Base-by-base conservation (phyloP, 2,888 invertebrate species). In the Acleris emargana region DNA sequence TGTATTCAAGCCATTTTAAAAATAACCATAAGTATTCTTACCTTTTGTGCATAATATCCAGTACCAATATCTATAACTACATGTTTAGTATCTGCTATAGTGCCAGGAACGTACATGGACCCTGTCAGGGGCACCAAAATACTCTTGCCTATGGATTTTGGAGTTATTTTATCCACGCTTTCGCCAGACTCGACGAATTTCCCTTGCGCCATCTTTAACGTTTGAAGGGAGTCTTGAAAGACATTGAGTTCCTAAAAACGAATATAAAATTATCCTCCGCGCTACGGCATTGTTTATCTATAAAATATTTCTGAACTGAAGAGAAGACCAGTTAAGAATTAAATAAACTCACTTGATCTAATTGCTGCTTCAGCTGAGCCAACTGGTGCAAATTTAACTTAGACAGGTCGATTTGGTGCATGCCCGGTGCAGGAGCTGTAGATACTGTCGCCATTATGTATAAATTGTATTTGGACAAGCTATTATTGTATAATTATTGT, bases 101-200 rank as follows among this genome's bases (percentile, higher is more conserved):
- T 95, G 2, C 99, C 99, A 49, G 98, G 97, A 50, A 99, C 98
- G 91, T 99, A 99, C 97, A 99, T 98, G 76, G 99, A 99, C 76
- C 97, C 97, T 16, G 99, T 99, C 16, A 99, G 93, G 1, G 99
- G 99, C 17, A 99, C 98, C 20, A 99, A 91, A 72, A 99, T 96
- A 64, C 96, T 95, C 80, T 96, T 97, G 76, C 97, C 97, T 80
- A 96, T 94, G 69, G 95, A 94, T 22, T 95, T 94, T 0, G 96
- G 94, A 52, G 94, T 95, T 64, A 98, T 93, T 88, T 96, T 96
- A 68, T 97, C 96, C 58, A 97, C 93, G 76, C 96, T 96, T 78
- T 97, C 97, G 58, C 96, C 96, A 1, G 98, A 98, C 78, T 97
- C 97, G 67, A 95, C 95, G 88, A 97, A 99, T 91, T 98, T 98